Conservation (phyloP, 53 echinoderm and acorn worm species). For the Astropecten irregularis region DNA sequence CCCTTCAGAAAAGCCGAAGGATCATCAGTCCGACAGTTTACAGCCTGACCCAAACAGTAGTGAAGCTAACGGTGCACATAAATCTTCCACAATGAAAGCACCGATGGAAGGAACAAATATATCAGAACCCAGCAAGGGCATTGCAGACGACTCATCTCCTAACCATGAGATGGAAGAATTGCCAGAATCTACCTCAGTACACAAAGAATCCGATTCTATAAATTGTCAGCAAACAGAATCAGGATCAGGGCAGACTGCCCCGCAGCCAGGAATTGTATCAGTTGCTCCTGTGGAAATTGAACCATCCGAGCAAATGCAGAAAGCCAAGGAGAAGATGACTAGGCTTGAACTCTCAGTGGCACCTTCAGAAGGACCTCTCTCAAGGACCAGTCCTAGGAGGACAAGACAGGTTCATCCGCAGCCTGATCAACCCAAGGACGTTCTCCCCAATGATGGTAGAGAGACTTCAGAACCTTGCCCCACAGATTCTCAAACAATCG, state of each 20-base stretch:
- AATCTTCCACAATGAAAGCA: background rate
- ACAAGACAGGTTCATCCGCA: slow-evolving; percentile 36
- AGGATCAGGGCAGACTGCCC: slow-evolving; percentile 10
- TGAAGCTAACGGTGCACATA: background rate
- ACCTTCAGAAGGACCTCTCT: slow-evolving; percentile 30
- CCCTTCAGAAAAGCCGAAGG: slow-evolving; percentile 17
- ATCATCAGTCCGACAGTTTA: background rate
- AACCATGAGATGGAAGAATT: background rate
- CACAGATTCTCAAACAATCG: background rate
- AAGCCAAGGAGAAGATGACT: slow-evolving; percentile 17
- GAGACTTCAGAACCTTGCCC: background rate
- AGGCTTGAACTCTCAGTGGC: background rate
- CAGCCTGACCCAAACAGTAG: background rate
- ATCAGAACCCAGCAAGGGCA: background rate
- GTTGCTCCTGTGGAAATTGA: background rate
- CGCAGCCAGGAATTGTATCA: background rate
- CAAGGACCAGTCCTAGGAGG: slow-evolving; percentile 61
- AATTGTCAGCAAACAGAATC: background rate
- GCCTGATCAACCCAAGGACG: slow-evolving; percentile 44
- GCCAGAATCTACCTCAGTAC: slow-evolving; percentile 51
- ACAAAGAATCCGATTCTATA: background rate
- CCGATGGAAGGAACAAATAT: background rate
- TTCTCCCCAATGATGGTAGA: background rate
- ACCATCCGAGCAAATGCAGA: slow-evolving; percentile 11
- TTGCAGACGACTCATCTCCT: background rate